These are phyloP conservation scores for Drosophila pruinosa DNA, from an alignment of 1,140 invertebrate genomes.

Conservation along the genomic window DNA sequence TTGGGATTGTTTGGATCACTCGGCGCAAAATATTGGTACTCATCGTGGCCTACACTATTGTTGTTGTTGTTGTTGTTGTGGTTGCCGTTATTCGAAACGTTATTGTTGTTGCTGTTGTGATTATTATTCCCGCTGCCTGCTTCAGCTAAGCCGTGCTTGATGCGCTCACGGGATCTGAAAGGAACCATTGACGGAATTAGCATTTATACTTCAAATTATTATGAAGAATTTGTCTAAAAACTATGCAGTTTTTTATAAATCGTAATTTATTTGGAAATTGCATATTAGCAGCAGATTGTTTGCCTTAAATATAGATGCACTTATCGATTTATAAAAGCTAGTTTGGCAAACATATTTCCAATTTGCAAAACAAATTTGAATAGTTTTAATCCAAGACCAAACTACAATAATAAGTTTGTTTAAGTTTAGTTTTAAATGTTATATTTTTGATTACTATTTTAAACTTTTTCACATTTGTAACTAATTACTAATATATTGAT, in stretches of 20 bases:
- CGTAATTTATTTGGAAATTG: neutral
- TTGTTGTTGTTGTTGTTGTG: conserved; percentile 50
- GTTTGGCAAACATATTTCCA: no score
- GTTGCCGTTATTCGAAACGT: conserved; percentile 25
- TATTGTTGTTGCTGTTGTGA: conserved; percentile 21
- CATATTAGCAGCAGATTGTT: no score
- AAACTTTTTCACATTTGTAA: no score
- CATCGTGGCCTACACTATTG: conserved; percentile 61
- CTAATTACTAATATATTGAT: no score
- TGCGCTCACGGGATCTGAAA: conserved; percentile 70
- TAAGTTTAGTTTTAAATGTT: no score
- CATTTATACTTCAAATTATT: neutral
- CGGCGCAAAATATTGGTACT: conserved; percentile 79
- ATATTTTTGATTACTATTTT: no score
- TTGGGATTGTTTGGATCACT: conserved; percentile 80
- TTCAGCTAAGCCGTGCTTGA: conserved; percentile 42
- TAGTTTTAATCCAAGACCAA: no score
- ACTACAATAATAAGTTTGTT: no score
- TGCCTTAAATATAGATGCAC: no score
- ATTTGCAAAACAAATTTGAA: no score
- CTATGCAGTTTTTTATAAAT: neutral
- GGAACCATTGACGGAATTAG: neutral
- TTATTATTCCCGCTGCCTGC: conserved; percentile 15
- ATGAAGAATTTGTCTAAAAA: neutral
- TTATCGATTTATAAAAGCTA: no score